phyloP scores from a whole-genome alignment of 2,888 invertebrate species.

The Trissoscelio sp. region DNA sequence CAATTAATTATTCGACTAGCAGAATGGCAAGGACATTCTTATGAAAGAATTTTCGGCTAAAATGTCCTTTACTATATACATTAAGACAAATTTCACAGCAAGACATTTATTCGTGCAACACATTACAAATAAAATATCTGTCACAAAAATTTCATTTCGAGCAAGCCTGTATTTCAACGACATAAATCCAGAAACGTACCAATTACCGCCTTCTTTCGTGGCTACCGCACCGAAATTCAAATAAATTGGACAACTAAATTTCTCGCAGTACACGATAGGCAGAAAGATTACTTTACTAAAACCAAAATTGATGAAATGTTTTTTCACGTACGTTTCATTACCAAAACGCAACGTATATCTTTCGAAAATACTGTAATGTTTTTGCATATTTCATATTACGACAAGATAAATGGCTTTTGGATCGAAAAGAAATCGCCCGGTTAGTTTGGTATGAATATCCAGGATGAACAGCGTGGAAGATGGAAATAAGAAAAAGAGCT shows the following conservation, averaged over 20 bases:
- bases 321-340: constrained; percentile 15
- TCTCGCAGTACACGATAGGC: constrained; percentile 4
- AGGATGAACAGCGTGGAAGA: not conserved
- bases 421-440: constrained; percentile 21
- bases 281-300: constrained; percentile 6
- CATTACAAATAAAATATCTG: no score
- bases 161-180: no score
- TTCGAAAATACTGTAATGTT: not conserved
- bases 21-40: no score
- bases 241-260: constrained; percentile 11
- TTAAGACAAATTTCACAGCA: no score
- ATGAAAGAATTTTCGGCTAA: no score
- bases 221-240: no score
- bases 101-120: no score
- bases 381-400: constrained; percentile 26
- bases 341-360: constrained; percentile 13
- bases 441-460: not conserved
- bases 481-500: constrained; percentile 6
- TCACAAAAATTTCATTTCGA: no score
- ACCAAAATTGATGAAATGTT: constrained; percentile 19
- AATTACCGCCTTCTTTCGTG: no score
- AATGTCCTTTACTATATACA: no score
- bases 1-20: no score
- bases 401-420: constrained; percentile 19
- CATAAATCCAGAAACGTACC: no score